phyloP scores from a whole-genome alignment of 1,140 invertebrate genomes.

The Drosophila fuyamai region DNA sequence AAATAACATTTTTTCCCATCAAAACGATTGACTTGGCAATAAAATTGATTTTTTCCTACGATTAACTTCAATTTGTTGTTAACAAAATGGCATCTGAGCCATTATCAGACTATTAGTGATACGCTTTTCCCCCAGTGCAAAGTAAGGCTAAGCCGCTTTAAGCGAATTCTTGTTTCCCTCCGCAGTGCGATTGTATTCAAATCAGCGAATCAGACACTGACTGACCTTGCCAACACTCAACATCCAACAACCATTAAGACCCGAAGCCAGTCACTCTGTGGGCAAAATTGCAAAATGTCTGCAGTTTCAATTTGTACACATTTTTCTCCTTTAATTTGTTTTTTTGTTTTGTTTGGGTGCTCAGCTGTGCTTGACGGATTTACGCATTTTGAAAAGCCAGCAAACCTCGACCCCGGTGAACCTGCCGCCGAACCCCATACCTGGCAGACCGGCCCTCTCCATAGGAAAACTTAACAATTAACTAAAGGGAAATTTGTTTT shows the following conservation, averaged over 20 bases:
- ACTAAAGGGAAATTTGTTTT: not conserved
- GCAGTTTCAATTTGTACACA: conserved; percentile 56
- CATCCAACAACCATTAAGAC: conserved; percentile 50
- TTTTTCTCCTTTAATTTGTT: conserved; percentile 15
- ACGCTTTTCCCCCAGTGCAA: conserved; percentile 22
- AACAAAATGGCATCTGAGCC: conserved; percentile 4
- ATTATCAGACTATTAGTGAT: conserved; percentile 6
- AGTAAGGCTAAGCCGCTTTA: conserved; percentile 24
- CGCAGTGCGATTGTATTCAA: conserved; percentile 72
- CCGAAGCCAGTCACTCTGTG: conserved; percentile 13
- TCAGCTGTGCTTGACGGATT: conserved; percentile 73
- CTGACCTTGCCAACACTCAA: conserved; percentile 67
- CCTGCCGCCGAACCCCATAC: conserved; percentile 37
- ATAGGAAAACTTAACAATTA: not conserved
- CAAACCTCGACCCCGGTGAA: conserved; percentile 49
- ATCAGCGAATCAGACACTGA: conserved; percentile 56
- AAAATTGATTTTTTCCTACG: conserved; percentile 2
- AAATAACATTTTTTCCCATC: not conserved
- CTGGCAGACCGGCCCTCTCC: not conserved
- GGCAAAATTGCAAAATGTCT: conserved; percentile 42
- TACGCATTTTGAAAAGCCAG: conserved; percentile 59
- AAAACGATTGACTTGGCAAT: not conserved
- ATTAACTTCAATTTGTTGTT: conserved; percentile 1
- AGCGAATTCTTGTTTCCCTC: conserved; percentile 64
- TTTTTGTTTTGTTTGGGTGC: conserved; percentile 23